Conservation (phyloP, 2,113 vertebrate genomes). For the Elachura formosa region DNA sequence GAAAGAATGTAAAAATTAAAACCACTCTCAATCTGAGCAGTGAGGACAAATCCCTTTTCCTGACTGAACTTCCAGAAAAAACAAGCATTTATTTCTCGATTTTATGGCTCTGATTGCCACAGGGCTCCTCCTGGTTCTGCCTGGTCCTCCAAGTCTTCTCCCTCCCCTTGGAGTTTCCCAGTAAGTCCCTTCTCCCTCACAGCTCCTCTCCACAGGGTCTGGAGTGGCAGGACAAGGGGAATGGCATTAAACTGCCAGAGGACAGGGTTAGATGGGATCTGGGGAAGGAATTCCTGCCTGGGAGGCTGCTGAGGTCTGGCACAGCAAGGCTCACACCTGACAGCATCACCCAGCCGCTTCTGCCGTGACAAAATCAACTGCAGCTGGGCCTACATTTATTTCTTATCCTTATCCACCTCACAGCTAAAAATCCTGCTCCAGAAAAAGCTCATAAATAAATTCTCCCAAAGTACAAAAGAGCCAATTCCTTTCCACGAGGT, state of each 20-base stretch:
- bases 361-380: background rate
- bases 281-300: background rate
- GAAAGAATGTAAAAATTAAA: background rate
- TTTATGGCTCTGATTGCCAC: background rate
- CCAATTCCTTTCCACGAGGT: background rate
- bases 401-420: background rate
- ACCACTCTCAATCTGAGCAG: background rate
- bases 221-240: background rate
- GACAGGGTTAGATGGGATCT: background rate
- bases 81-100: fast-evolving
- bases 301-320: background rate
- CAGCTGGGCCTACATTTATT: background rate
- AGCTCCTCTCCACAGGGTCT: background rate
- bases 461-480: background rate
- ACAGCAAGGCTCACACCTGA: background rate
- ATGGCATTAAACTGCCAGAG: background rate
- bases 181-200: background rate
- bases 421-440: background rate
- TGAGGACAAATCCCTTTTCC: background rate
- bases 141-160: background rate
- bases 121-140: background rate
- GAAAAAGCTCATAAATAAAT: background rate
- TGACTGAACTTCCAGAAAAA: background rate
- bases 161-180: background rate
- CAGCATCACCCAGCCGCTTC: background rate